A percentile compares a stretch with the other conserved stretches of the same genome.
phyloP scores from a whole-genome alignment of 2,888 invertebrate genomes.

The Sericinus montela region DNA sequence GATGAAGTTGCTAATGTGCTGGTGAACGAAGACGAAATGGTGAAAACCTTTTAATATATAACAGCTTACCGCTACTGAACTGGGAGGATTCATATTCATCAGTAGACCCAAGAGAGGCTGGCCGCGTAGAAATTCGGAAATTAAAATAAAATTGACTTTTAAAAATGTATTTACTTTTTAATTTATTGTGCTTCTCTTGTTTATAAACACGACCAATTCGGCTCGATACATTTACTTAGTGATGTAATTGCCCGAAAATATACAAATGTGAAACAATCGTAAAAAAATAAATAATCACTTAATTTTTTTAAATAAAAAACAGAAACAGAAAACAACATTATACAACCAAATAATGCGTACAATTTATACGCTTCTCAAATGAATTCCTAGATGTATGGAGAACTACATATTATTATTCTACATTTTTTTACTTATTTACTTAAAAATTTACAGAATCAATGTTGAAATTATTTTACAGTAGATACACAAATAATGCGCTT shows the following conservation, averaged over 20 bases:
- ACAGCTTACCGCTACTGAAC: too few relatives aligned
- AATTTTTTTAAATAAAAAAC: constrained; percentile 36
- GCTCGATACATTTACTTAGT: constrained; percentile 59
- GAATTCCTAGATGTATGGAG: background rate
- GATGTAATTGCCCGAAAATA: constrained; percentile 49
- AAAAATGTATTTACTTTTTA: constrained; percentile 76
- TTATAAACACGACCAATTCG: constrained; percentile 54
- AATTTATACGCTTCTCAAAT: constrained; percentile 4
- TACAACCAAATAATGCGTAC: constrained; percentile 31
- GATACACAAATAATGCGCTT: background rate
- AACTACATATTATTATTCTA: background rate
- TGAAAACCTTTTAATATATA: too few relatives aligned
- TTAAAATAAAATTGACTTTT: constrained; percentile 41
- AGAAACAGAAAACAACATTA: constrained; percentile 40
- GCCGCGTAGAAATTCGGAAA: too few relatives aligned
- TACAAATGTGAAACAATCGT: constrained; percentile 53
- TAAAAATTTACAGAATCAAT: constrained; percentile 4
- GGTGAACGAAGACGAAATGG: too few relatives aligned
- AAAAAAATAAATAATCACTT: constrained; percentile 61
- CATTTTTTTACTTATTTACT: background rate
- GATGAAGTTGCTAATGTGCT: too few relatives aligned
- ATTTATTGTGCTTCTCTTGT: constrained; percentile 77
- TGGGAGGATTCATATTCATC: too few relatives aligned
- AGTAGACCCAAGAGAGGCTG: too few relatives aligned
- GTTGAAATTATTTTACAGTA: constrained; percentile 1